Evolutionary conservation across 2,113 vertebrate species (phyloP), one percentile per base, ranked within the genome.

Genomic region (Candoia aspera): DNA sequence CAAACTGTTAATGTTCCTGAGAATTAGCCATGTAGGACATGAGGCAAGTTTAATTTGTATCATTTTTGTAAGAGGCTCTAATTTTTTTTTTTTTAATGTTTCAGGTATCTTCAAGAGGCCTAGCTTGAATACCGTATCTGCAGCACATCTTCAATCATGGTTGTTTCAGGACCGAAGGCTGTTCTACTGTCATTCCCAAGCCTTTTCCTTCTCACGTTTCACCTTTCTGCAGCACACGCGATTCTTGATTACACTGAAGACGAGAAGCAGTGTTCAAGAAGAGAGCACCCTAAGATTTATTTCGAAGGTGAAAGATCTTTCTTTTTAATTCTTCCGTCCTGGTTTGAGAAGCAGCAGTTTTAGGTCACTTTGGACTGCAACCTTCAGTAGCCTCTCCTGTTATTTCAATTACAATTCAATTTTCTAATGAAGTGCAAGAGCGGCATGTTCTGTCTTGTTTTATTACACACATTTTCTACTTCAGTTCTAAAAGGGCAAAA

Each of bases 221-320:
- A 97, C 92, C 95, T 97, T 92, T 97, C 96, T 62, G 94, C 96
- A 89, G 96, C 98, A 92, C 98, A 98, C 96, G 97, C 96, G 95
- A 91, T 96, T 93, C 53, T 97, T 95, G 88, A 97, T 91, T 88
- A 97, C 73, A 88, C 96, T 95, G 92, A 95, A 94, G 94, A 93
- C 94, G 98, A 97, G 84, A 96, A 96, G 93, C 97, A 97, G 90
- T 99, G 99, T 93, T 86, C 96, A 90, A 97, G 97, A 96, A 98
- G 98, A 95, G 98, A 99, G 86, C 99, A 99, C 93, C 99, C 99
- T 89, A 97, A 97, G 83, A 98, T 99, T 95, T 97, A 98, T 95
- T 98, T 98, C 93, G 98, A 98, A 98, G 99, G 99, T 99, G 97
- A 98, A 98, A 95, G 29, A 59, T 1, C 68, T 49, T 60, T 91